Evolutionary conservation across 1,140 invertebrate genomes (phyloP), one percentile per base, ranked within the genome.

Genomic region (Drosophila carrolli): DNA sequence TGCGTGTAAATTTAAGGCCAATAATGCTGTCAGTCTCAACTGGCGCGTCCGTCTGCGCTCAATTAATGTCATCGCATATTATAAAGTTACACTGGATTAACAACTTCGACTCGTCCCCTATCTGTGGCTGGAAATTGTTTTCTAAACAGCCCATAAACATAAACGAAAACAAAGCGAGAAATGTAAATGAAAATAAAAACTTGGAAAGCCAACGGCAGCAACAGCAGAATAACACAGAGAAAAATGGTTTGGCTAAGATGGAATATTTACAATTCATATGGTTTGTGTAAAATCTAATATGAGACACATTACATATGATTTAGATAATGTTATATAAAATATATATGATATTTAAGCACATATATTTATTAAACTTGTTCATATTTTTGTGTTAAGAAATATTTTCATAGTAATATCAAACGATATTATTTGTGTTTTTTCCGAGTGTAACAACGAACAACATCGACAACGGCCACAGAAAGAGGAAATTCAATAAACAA

Each of bases 401-500:
- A 23, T 23, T 23, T 23, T 23, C 2, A 4, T 4, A 23, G 23
- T 23, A 23, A 23, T 4, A 23, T 23, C 23, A 23, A 23, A 23
- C 4, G 23, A 23, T 23, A 23, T 4, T 23, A 23, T 23, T 3
- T 23, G 23, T 23, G 23, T 8, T 27, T 9, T 50, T 5, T 35
- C 19, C 10, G 38, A 29, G 60, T 53, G 16, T n/a, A 14, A 35
- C 59, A 40, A 65, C 41, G 35, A 70, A 37, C 66, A 58, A 37
- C 51, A 40, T 50, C 59, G 53, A 55, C 74, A 60, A 58, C 40
- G 68, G 61, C 60, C 62, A 51, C 80, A 83, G 58, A 63, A 86
- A 85, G 83, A 86, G 83, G 83, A 86, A 86, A 86, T 86, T 86
- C 84, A 88, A 88, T 88, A 89, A 89, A 89, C 84, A 89, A 89